phyloP scores from a whole-genome alignment of 2,888 invertebrate genomes.

The Drosophila heteroneura region DNA sequence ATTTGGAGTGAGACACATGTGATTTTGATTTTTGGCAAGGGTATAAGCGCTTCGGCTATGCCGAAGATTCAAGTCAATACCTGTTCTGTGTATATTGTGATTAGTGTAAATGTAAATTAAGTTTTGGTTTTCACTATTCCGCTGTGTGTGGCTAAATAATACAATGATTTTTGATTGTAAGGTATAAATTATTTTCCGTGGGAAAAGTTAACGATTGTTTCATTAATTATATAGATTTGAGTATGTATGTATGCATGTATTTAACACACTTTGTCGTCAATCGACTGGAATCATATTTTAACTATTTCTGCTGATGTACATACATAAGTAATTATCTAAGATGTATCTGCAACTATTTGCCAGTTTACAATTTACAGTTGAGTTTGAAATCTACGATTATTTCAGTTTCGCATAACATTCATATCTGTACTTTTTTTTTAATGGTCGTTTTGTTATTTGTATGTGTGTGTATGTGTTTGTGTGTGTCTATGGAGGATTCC shows the following conservation, averaged over 20 bases:
- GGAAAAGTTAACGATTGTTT: conserved; percentile 78
- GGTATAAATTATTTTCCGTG: conserved; percentile 73
- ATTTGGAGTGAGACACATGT: background rate
- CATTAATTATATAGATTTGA: conserved; percentile 33
- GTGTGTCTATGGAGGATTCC: conserved; percentile 28
- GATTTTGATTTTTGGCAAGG: conserved; percentile 10
- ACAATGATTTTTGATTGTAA: conserved; percentile 64
- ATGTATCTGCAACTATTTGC: conserved; percentile 51
- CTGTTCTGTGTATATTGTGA: conserved; percentile 34
- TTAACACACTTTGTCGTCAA: conserved; percentile 18
- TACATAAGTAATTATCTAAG: conserved; percentile 19
- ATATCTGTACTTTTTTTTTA: conserved; percentile 20
- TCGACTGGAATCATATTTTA: conserved; percentile 35
- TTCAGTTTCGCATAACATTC: conserved; percentile 24
- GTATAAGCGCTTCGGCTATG: conserved; percentile 15
- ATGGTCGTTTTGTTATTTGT: conserved; percentile 26
- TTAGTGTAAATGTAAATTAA: conserved; percentile 17
- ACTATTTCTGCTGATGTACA: conserved; percentile 40
- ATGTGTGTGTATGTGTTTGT: conserved; percentile 16
- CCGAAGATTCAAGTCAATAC: conserved; percentile 22
- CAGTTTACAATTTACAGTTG: conserved; percentile 74
- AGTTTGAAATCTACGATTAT: conserved; percentile 36
- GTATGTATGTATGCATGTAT: conserved; percentile 25
- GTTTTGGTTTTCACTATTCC: conserved; percentile 7
- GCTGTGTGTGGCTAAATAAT: conserved; percentile 58